phyloP scores from a whole-genome alignment of 2,113 vertebrate species.

The Noctilio leporinus region DNA sequence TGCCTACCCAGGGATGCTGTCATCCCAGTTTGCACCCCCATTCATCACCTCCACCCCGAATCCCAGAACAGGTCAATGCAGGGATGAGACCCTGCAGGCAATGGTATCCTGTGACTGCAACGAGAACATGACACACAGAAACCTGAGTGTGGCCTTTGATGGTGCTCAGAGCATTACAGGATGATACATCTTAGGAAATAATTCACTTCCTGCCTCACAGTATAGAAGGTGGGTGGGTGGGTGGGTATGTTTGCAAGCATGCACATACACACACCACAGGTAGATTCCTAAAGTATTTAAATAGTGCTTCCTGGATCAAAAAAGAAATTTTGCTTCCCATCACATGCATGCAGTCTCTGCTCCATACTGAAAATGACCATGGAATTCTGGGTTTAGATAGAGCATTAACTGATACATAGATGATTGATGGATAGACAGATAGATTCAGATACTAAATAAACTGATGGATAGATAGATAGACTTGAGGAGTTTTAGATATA shows the following conservation, averaged over 20 bases:
- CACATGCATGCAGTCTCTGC: no score
- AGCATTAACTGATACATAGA: no score
- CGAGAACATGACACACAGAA: neutral
- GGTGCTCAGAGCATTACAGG: neutral
- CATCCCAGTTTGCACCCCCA: neutral
- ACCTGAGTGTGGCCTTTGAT: neutral
- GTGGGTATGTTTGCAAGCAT: no score
- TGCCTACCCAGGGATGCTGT: neutral
- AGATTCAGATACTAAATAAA: no score
- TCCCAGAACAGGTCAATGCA: neutral
- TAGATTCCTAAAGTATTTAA: neutral
- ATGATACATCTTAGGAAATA: neutral
- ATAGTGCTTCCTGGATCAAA: neutral
- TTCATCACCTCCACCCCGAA: neutral
- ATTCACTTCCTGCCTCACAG: neutral
- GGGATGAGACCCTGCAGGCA: neutral
- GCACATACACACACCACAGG: rapidly evolving
- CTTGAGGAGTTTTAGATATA: no score
- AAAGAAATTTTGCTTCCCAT: neutral
- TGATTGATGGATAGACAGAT: no score
- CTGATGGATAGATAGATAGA: no score
- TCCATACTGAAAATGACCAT: neutral
- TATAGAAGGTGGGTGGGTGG: no score
- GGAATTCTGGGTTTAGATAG: neutral
- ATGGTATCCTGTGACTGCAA: neutral